Base-by-base conservation (phyloP, 2,113 vertebrate genomes). In the Dinomys branickii region DNA sequence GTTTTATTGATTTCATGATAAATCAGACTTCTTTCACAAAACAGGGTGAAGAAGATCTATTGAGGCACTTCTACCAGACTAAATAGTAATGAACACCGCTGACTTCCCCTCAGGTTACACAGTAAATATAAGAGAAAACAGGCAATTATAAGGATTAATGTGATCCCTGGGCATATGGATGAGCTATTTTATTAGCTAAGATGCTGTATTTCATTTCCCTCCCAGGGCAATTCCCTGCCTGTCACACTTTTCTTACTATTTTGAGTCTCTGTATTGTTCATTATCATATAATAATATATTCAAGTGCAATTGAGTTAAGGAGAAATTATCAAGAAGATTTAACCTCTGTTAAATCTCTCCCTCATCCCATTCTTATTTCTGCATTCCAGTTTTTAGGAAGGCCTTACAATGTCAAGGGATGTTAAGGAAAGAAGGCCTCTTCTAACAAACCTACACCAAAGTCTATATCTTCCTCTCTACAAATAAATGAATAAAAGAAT, bases 31-130 rank as follows among this genome's bases (percentile, higher is more conserved):
- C 88, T 95, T 89, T 91, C 67, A 22, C 38, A 71, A 58, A 95
- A 90, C 0, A 17, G 86, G 71, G 52, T 90, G 69, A 95, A 86
- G 1, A 30, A 95, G 9, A 78, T 97, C 78, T 90, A 75, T 96
- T 52, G 88, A 65, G 26, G 22, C 33, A 47, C 26, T 91, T 77
- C 58, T 95, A 12, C 92, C 67, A 0, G 0, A 17, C 20, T 41
- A 91, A 91, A 52, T 24, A 59, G 2, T 35, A 78, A 85, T 16
- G 26, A 71, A 5, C 0, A 3, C 38, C 95, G 16, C 30, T 89
- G 78, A 69, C 56, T 82, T 91, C 69, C 28, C 22, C 54, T 75
- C 24, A 16, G 20, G 2, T 91, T 54, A 11, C 4, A 12, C 10
- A 28, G 9, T 1, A 95, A 88, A 85, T 44, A 67, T 47, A 89